phyloP scores from a whole-genome alignment of 2,888 invertebrate genomes.

The Frankliniella fusca region DNA sequence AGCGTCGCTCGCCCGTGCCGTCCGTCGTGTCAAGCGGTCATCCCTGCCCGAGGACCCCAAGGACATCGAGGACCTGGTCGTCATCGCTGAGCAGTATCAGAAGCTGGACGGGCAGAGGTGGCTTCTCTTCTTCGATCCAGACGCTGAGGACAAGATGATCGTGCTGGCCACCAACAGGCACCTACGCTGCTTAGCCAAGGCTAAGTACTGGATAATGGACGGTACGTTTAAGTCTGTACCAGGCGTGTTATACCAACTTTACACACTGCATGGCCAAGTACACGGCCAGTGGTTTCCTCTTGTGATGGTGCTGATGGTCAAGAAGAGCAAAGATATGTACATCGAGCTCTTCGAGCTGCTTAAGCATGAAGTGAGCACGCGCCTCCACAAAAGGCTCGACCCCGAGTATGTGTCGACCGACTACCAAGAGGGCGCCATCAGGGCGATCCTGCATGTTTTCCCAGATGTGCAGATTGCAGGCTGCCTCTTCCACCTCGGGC shows the following conservation, averaged over 20 bases:
- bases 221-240: neutral
- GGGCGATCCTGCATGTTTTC: neutral
- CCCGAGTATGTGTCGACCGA: constrained; percentile 20
- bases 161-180: neutral
- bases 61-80: neutral
- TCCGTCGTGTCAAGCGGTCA: neutral
- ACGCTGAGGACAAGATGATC: constrained; percentile 21
- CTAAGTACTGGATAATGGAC: constrained; percentile 25
- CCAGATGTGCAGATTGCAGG: neutral
- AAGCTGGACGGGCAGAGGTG: neutral
- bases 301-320: neutral
- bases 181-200: neutral
- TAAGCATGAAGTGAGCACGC: neutral
- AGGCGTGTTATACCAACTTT: neutral
- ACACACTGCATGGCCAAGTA: neutral
- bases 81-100: neutral
- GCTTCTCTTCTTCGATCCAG: neutral
- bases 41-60: neutral
- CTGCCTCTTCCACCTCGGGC: constrained; percentile 15
- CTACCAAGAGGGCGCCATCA: neutral
- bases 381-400: neutral
- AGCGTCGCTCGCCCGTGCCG: neutral
- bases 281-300: constrained; percentile 7
- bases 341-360: neutral
- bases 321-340: neutral